phyloP scores from a whole-genome alignment of 2,113 vertebrate species.

The Lates calcarifer region DNA sequence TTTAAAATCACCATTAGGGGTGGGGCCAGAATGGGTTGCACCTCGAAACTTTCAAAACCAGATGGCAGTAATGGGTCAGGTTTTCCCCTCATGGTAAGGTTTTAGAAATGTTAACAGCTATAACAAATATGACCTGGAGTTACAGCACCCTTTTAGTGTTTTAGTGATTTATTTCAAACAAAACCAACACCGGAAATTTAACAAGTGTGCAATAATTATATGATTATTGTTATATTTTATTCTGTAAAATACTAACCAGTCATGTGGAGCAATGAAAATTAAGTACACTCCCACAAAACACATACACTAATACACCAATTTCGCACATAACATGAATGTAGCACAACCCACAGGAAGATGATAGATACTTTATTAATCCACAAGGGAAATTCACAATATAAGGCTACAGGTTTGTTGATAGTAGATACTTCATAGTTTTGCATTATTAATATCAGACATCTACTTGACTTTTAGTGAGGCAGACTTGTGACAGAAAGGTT shows the following conservation, averaged over 20 bases:
- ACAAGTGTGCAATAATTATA: neutral
- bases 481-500: neutral
- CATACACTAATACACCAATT: neutral
- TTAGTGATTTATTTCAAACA: neutral
- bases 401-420: neutral
- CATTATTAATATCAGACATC: neutral
- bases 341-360: neutral
- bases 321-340: neutral
- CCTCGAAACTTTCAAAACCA: neutral
- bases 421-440: no score
- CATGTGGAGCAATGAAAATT: neutral
- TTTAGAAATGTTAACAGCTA: no score
- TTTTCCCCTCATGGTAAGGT: neutral
- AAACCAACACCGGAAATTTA: neutral
- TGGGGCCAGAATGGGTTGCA: neutral
- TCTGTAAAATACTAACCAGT: neutral
- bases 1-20: neutral
- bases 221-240: neutral
- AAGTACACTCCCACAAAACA: neutral
- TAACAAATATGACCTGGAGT: no score
- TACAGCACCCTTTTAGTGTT: neutral
- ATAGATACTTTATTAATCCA: no score
- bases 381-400: no score
- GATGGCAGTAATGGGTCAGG: neutral
- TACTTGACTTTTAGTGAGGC: neutral